These are phyloP conservation scores for Malachius bipustulatus DNA, from an alignment of 2,888 invertebrate species.

Conservation along the genomic window DNA sequence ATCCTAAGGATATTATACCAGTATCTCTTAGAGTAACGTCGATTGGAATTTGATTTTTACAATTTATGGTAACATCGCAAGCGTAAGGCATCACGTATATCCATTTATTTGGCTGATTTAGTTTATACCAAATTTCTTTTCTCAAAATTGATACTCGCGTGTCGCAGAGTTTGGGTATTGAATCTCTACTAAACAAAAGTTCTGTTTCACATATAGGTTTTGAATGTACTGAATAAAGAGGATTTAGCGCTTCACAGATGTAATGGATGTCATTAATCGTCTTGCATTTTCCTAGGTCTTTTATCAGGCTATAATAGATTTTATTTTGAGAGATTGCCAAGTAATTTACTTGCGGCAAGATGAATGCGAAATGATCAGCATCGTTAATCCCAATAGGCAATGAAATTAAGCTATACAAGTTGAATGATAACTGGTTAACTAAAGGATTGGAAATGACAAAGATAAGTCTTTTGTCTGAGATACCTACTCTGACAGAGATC, in stretches of 20 bases:
- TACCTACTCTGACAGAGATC: too few relatives aligned
- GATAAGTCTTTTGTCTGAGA: neutral
- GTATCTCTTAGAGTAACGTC: neutral
- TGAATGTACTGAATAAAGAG: constrained; percentile 4
- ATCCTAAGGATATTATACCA: constrained; percentile 4
- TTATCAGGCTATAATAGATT: neutral
- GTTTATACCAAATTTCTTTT: constrained; percentile 8
- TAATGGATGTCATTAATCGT: constrained; percentile 3
- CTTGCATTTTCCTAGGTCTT: constrained; percentile 5
- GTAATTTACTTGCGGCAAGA: constrained; percentile 5
- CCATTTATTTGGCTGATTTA: constrained; percentile 3
- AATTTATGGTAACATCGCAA: constrained; percentile 2
- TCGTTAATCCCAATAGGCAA: constrained; percentile 3
- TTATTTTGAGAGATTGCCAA: constrained; percentile 5
- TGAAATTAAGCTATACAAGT: constrained; percentile 2
- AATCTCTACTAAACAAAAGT: constrained; percentile 4
- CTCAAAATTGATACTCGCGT: constrained; percentile 2
- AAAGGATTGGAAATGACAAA: neutral
- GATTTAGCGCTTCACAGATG: constrained; percentile 6
- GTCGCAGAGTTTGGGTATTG: constrained; percentile 4
- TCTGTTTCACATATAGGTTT: constrained; percentile 7
- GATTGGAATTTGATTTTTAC: neutral
- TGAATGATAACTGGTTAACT: neutral
- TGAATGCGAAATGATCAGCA: constrained; percentile 5
- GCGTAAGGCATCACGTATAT: neutral